Evolutionary conservation across 2,797 vertebrate genomes (phyloP), one percentile per base, ranked within the genome.

Genomic region (Darevskia mixta): DNA sequence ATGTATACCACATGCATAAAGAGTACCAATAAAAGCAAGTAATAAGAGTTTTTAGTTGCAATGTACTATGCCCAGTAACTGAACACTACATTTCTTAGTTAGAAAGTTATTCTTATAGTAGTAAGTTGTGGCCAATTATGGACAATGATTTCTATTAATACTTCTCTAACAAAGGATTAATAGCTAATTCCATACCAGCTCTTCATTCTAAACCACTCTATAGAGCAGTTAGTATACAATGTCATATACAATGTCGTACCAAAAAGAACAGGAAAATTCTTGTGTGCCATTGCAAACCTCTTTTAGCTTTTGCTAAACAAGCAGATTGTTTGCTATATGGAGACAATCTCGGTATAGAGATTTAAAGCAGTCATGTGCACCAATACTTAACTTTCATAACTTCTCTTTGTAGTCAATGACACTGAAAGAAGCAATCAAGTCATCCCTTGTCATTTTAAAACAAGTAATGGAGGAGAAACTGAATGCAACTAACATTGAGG

Each of bases 381-480:
- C 67, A 67, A 23, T 11, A 20, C 9, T 81, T 69, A 93, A n/a
- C 72, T 71, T 85, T 77, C 32, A 58, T 0, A 4, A 0, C 72
- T 92, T 91, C 69, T 90, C 79, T 94, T 0, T 88, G 38, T 95
- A 99, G 99, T 99, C 98, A 29, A 99, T 99, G 98, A 99, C 98
- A 55, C 97, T 99, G 97, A 99, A 99, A 96, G 99, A 99, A 82
- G 99, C 99, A 91, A 99, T 99, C 95, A 99, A 99, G 94, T 99
- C 99, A 18, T 99, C 99, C 76, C 98, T 99, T 79, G 98, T 98
- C 93, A 99, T 99, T 94, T 97, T 99, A 91, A 99, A 99, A 92
- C 99, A 99, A 97, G 99, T 99, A 89, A 99, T 99, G 99, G 99
- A 99, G 95, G 99, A 99, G 96, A 99, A 99, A 87, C 97, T 99